Conservation (phyloP, 1,140 invertebrate genomes). For the Cydia fagiglandana region DNA sequence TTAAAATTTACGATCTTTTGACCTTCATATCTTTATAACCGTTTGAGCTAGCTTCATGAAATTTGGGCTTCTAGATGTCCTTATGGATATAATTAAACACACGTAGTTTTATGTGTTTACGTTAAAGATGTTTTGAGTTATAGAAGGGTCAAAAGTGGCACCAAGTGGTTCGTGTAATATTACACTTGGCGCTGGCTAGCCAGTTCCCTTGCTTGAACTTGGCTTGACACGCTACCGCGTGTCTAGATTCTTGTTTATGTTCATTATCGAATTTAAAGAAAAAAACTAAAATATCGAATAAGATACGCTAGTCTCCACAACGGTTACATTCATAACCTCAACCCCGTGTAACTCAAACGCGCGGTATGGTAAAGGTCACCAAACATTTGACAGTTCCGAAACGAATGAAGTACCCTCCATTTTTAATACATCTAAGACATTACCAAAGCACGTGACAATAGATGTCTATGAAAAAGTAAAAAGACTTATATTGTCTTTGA, state of each 20-base stretch:
- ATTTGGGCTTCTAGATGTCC: no score
- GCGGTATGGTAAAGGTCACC: conserved; percentile 3
- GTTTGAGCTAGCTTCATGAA: no score
- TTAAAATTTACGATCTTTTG: no score
- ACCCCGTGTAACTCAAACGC: background rate
- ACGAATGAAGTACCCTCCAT: background rate
- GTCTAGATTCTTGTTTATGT: background rate
- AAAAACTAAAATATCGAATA: background rate
- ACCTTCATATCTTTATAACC: no score
- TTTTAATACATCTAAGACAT: background rate
- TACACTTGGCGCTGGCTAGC: no score
- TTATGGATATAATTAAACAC: no score
- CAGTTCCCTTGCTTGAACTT: no score
- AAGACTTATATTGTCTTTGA: background rate
- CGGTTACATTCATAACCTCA: conserved; percentile 7
- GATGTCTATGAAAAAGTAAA: background rate
- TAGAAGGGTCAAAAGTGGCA: no score
- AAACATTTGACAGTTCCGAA: conserved; percentile 3
- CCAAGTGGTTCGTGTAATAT: no score
- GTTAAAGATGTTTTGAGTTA: no score
- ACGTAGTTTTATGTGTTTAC: no score
- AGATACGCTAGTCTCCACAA: background rate
- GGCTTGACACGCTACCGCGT: no score
- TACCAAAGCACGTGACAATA: background rate
- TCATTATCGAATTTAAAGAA: background rate